phyloP scores from a whole-genome alignment of 2,888 invertebrate genomes.

The Coecobrya sp. region DNA sequence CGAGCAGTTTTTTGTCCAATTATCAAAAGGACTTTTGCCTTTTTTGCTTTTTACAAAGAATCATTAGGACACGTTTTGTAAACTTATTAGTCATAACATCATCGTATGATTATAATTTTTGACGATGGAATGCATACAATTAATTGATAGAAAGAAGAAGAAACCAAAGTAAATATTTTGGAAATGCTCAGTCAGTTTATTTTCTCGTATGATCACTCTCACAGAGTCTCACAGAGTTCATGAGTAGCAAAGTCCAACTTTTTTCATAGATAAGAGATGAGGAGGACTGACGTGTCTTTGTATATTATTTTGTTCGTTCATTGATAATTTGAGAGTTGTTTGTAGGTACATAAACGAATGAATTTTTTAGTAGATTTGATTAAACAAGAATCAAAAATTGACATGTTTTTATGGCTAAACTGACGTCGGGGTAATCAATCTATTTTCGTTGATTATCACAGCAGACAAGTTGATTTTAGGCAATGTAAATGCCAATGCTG shows the following conservation, averaged over 20 bases:
- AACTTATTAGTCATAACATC: neutral
- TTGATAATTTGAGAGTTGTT: neutral
- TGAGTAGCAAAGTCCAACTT: conserved; percentile 20
- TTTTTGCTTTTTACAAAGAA: neutral
- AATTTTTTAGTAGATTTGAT: too few relatives aligned
- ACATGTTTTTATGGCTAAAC: too few relatives aligned
- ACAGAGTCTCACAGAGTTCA: conserved; percentile 14
- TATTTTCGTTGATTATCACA: too few relatives aligned
- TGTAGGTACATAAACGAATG: too few relatives aligned
- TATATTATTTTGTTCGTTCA: neutral
- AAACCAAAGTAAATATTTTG: conserved; percentile 42
- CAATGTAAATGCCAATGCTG: neutral
- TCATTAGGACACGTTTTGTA: too few relatives aligned
- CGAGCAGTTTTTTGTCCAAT: neutral
- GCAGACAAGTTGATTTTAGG: too few relatives aligned
- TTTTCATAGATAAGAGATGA: neutral
- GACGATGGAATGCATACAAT: neutral
- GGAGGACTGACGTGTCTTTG: neutral
- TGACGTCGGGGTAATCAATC: too few relatives aligned
- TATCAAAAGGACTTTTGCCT: conserved; percentile 28
- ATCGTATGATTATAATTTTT: neutral
- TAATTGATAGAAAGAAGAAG: neutral
- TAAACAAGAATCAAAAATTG: too few relatives aligned
- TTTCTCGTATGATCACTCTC: conserved; percentile 24
- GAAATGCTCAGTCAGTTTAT: neutral